Percentiles rank a stretch among this genome's conserved stretches.
phyloP scores from a whole-genome alignment of 2,797 vertebrate genomes.

The Centroberyx gerrardi region DNA sequence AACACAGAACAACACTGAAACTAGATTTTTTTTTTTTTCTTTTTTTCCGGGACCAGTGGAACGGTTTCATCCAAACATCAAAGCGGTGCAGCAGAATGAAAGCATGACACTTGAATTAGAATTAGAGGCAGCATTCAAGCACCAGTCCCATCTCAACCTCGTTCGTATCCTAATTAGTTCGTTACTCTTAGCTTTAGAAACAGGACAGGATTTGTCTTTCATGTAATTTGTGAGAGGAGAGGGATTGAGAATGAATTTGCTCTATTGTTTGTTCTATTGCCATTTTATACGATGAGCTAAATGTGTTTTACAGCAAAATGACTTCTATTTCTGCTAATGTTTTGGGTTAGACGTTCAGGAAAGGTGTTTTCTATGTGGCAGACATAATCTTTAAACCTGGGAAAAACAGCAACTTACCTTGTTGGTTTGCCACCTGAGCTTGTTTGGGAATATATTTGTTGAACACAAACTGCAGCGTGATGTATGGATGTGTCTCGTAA shows the following conservation, averaged over 20 bases:
- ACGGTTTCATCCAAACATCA: slow-evolving; percentile 36
- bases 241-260: slow-evolving; percentile 38
- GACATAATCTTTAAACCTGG: too few species aligned
- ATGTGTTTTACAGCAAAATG: slow-evolving; percentile 3
- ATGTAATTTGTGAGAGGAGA: slow-evolving; percentile 33
- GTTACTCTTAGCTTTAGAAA: slow-evolving; percentile 38
- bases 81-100: slow-evolving; percentile 29
- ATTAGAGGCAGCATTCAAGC: too few species aligned
- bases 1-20: neutral
- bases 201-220: slow-evolving; percentile 41
- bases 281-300: neutral
- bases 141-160: slow-evolving; percentile 33
- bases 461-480: too few species aligned
- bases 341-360: too few species aligned
- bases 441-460: too few species aligned
- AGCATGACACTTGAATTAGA: neutral
- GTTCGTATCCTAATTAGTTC: slow-evolving; percentile 32
- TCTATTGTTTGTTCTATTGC: slow-evolving; percentile 41
- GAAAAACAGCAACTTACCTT: too few species aligned
- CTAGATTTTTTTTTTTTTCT: neutral
- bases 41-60: neutral
- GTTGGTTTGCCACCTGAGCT: too few species aligned
- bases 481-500: too few species aligned
- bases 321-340: slow-evolving; percentile 3
- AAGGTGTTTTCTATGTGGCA: too few species aligned